Percentiles rank a stretch among this genome's conserved stretches.
Evolutionary conservation across 1,140 invertebrate genomes (phyloP).

Genomic region (Helicorthomorpha holstii): DNA sequence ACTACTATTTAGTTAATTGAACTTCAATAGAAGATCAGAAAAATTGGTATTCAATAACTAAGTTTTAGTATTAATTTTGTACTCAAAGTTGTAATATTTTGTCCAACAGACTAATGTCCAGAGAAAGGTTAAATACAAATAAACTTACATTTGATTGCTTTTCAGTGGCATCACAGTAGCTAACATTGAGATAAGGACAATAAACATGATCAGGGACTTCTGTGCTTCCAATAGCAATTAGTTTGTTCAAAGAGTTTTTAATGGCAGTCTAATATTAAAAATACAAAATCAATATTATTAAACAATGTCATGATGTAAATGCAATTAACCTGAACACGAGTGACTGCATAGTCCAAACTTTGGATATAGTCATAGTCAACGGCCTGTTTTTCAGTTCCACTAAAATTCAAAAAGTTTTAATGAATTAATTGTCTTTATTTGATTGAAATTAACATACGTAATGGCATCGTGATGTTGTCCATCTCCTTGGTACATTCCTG

Average conservation of each 20-base stretch:
- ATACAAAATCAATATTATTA: no score
- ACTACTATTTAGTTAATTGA: no score
- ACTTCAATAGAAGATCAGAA: no score
- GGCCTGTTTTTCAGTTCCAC: background rate
- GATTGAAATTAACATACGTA: constrained; percentile 27
- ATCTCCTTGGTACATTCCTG: constrained; percentile 46
- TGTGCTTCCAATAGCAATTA: constrained; percentile 14
- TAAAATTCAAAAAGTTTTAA: no score
- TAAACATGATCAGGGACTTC: constrained; percentile 3
- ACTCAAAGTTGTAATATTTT: no score
- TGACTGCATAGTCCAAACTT: background rate
- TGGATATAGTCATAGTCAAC: background rate
- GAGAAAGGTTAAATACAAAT: background rate
- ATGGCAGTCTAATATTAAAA: no score
- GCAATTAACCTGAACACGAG: background rate
- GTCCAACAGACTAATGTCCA: no score
- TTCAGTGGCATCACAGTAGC: background rate
- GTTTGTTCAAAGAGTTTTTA: constrained; percentile 20
- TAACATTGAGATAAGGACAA: constrained; percentile 1
- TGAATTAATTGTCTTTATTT: no score
- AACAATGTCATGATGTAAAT: no score
- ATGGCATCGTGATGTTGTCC: constrained; percentile 78
- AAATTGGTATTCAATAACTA: no score
- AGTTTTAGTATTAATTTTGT: no score
- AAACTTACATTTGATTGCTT: background rate